Evolutionary conservation across 2,797 vertebrate genomes (phyloP).

Genomic region (Pantherophis vulpinus): DNA sequence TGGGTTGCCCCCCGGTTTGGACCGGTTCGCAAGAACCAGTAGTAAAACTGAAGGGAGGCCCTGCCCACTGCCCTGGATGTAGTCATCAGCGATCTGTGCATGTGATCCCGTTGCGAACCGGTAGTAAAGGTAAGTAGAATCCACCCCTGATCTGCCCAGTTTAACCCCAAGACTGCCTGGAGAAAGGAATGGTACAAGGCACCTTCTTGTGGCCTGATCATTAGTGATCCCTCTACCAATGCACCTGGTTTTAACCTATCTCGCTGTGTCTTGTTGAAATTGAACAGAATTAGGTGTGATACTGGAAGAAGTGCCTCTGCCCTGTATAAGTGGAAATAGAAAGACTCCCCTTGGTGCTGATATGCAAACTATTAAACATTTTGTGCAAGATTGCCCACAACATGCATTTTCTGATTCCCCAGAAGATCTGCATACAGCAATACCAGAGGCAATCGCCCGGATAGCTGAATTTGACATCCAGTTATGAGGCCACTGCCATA

Average conservation of each 20-base stretch:
- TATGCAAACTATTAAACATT: background rate
- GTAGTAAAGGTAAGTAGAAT: too few relatives aligned
- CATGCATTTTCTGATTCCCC: background rate
- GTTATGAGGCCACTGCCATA: background rate
- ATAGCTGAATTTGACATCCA: background rate
- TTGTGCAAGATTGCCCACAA: background rate
- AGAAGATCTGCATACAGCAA: background rate
- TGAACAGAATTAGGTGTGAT: background rate
- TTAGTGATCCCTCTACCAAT: background rate
- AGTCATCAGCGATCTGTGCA: too few relatives aligned
- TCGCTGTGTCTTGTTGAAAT: background rate
- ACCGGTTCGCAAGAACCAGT: too few relatives aligned
- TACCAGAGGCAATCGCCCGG: background rate
- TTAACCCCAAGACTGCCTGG: too few relatives aligned
- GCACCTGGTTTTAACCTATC: background rate
- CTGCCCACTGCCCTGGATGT: too few relatives aligned
- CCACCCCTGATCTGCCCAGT: too few relatives aligned
- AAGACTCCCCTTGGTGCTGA: background rate
- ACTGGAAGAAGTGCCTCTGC: background rate
- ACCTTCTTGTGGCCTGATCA: background rate
- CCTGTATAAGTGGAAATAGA: background rate
- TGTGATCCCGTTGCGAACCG: too few relatives aligned
- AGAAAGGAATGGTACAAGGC: background rate
- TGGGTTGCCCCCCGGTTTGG: too few relatives aligned
- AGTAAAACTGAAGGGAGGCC: too few relatives aligned